Evolutionary conservation across 2,113 vertebrate species (phyloP).

Genomic region (Pterocles gutturalis): DNA sequence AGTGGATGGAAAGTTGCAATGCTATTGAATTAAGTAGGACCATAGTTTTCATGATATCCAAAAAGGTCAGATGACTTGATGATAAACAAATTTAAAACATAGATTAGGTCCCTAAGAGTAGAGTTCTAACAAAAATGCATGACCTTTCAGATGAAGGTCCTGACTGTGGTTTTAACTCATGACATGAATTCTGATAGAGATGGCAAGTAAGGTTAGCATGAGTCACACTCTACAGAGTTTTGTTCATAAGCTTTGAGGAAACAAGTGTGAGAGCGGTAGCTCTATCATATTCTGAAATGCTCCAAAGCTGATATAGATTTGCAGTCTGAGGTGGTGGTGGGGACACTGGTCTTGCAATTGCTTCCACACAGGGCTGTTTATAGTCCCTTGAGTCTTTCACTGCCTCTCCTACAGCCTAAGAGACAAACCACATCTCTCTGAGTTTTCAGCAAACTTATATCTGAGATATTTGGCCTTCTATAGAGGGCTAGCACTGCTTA

Average conservation of each 20-base stretch:
- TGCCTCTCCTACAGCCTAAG: background rate
- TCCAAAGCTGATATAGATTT: background rate
- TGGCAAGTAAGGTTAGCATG: background rate
- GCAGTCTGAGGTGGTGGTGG: background rate
- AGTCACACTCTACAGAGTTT: background rate
- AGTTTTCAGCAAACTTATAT: background rate
- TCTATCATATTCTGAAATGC: background rate
- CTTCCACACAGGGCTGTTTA: background rate
- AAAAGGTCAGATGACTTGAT: background rate
- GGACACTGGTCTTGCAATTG: background rate
- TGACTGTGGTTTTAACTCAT: background rate
- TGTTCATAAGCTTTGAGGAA: slow-evolving; percentile 20
- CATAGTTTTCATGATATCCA: background rate
- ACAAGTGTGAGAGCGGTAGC: background rate
- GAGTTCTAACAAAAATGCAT: background rate
- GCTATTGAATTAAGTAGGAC: background rate
- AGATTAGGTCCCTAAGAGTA: background rate
- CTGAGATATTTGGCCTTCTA: background rate
- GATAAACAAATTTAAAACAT: background rate
- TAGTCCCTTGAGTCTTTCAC: background rate
- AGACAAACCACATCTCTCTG: background rate
- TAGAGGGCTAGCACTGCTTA: background rate
- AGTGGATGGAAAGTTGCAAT: background rate
- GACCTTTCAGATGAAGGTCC: background rate
- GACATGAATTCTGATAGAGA: background rate